Base-by-base conservation (phyloP, 2,113 vertebrate species). In the Melanerpes formicivorus region DNA sequence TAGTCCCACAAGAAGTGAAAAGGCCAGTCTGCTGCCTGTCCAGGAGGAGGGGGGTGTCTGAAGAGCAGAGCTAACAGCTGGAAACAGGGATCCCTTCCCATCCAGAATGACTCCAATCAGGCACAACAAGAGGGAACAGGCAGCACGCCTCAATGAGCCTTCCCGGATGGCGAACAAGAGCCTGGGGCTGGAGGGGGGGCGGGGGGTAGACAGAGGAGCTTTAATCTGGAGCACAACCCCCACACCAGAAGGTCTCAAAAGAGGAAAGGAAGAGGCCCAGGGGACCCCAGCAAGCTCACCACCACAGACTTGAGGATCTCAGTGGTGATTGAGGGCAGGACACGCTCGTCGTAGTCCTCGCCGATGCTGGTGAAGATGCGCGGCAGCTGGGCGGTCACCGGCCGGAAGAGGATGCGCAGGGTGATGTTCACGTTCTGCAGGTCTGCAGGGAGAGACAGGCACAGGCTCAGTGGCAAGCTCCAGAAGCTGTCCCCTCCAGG, bases 351-450 rank as follows among this genome's bases (percentile, higher is more conserved):
- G 0, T 99, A 99, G 96, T 99, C 99, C 91, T 99, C 99, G 2
- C 99, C 99, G 2, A 99, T 99, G 89, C 98, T 99, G 85, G 98
- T 99, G 96, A 98, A 99, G 95, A 99, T 99, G 14, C 98, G 98
- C 0, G 99, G 99, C 18, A 99, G 97, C 96, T 99, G 98, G 48
- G 55, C 92, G 1, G 98, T 97, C 14, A 99, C 95, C 0, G 99
- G 99, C 78, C 99, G 98, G 95, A 99, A 99, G 7, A 99, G 98
- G 97, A 99, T 99, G 12, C 99, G 98, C 93, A 99, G 88, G 0
- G 99, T 99, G 97, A 99, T 99, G 97, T 99, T 99, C 60, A 99
- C 99, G 3, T 99, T 99, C 98, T 99, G 99, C 78, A 99, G 96
- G 97, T 99, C 99, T 99, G 96, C 7, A 25, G 58, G 26, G n/a